A percentile compares a stretch with the other conserved stretches of the same genome.
phyloP scores from a whole-genome alignment of 2,888 invertebrate species.

The Philopedon plagiatum region DNA sequence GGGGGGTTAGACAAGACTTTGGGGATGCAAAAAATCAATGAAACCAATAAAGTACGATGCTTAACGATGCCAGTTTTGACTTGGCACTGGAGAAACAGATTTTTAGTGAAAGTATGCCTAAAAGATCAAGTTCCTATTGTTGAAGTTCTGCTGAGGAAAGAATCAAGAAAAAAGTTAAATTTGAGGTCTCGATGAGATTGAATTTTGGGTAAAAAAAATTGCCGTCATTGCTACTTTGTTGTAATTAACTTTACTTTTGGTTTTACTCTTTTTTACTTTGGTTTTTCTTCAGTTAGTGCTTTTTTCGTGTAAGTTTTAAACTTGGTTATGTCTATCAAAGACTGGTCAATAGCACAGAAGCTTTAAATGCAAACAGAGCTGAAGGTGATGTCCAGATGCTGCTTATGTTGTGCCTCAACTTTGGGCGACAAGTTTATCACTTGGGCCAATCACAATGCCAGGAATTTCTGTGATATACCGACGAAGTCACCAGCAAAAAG shows the following conservation, averaged over 20 bases:
- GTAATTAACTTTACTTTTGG: too few relatives aligned
- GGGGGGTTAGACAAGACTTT: conserved; percentile 35
- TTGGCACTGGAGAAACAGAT: too few relatives aligned
- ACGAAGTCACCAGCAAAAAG: conserved; percentile 59
- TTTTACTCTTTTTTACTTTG: too few relatives aligned
- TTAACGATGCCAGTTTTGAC: too few relatives aligned
- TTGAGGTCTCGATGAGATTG: conserved; percentile 28
- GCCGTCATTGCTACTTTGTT: too few relatives aligned
- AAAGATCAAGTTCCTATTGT: too few relatives aligned
- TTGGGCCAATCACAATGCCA: conserved; percentile 70
- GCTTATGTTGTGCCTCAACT: conserved; percentile 73
- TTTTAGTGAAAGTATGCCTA: too few relatives aligned
- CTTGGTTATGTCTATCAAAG: conserved; percentile 73
- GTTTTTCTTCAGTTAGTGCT: too few relatives aligned
- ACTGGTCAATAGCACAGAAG: too few relatives aligned
- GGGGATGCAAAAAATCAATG: conserved; percentile 67
- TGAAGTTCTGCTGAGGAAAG: conserved; percentile 2
- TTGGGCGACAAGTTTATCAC: conserved; percentile 73
- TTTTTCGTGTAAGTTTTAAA: conserved; percentile 67
- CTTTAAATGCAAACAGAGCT: conserved; percentile 75
- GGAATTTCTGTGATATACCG: conserved; percentile 63
- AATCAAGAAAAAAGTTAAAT: conserved; percentile 39
- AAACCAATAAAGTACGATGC: conserved; percentile 67
- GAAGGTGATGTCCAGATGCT: conserved; percentile 79
- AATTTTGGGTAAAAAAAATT: conserved; percentile 52